Evolutionary conservation across 2,797 vertebrate genomes (phyloP).

Genomic region (Falco novaeseelandiae): DNA sequence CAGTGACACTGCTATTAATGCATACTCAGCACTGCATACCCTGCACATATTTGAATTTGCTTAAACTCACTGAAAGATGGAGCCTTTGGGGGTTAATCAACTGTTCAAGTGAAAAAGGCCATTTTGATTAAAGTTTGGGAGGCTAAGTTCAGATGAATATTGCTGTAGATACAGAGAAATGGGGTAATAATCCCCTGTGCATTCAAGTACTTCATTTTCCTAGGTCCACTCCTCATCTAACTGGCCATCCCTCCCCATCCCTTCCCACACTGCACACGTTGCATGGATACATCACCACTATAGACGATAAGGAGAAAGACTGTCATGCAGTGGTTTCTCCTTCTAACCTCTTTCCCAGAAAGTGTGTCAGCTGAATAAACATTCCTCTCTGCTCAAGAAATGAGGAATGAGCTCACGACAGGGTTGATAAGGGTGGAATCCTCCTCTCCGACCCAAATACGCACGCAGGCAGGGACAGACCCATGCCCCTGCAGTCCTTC

Average conservation of each 20-base stretch:
- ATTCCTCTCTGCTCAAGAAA: slow-evolving; percentile 43
- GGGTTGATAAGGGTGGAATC: slow-evolving; percentile 51
- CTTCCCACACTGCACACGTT: background rate
- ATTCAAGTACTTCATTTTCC: background rate
- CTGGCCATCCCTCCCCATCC: background rate
- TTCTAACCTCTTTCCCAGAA: slow-evolving; percentile 30
- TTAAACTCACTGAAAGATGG: slow-evolving; percentile 24
- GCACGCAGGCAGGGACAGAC: background rate
- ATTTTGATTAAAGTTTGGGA: slow-evolving; percentile 38
- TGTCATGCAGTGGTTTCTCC: background rate
- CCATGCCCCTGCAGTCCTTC: background rate
- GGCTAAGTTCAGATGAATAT: background rate
- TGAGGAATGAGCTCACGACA: background rate
- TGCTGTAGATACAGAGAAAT: background rate
- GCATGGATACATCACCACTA: background rate
- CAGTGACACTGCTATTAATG: background rate
- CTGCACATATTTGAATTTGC: background rate
- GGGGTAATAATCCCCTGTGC: background rate
- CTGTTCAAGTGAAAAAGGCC: background rate
- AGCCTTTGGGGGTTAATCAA: slow-evolving; percentile 53
- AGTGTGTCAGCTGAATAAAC: slow-evolving; percentile 55
- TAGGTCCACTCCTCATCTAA: background rate
- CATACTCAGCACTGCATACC: background rate
- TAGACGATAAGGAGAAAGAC: background rate
- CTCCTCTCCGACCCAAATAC: background rate